Base-by-base conservation (phyloP, 1,140 invertebrate genomes). In the Camponotus pennsylvanicus region DNA sequence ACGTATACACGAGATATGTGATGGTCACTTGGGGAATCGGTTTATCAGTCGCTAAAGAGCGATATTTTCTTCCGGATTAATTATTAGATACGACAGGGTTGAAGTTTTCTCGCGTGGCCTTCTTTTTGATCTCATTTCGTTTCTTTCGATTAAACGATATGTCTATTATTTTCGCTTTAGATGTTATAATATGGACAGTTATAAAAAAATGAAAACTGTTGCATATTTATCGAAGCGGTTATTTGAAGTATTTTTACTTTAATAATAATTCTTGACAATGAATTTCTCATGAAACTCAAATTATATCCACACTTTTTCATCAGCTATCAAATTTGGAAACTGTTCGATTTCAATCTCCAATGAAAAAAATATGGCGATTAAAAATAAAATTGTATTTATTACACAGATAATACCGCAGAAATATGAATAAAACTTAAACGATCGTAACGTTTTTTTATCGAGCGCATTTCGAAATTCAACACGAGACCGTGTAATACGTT, bases 41-140 rank as follows among this genome's bases (percentile, higher is more conserved):
- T 83, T 45, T 27, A 71, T 80, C 66, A 49, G 18, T 34, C 15
- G 34, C 15, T 80, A 57, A 80, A 52, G 34, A 71, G 49, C 34
- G 21, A 59, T 37, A n/a, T 32, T 42, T 80, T 59, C 18, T 57
- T n/a, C 57, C 37, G 15, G 15, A 80, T 80, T 42, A 80, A 80
- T 80, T 57, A 57, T 80, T 55, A 27, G 34, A 40, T 18, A 55
- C n/a, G 40, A 66, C 21, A 3, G 34, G 13, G 77, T 52, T 52
- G 32, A 67, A 70, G 27, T 27, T 70, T 1, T 37, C 21, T 70
- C 66, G 45, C 49, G 77, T 80, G 64, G 69, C n/a, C 67, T 61
- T 9, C 21, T 27, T 11, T 76, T 15, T 7, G 11, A 76, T 6
- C 21, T 4, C 4, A 63, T 13, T 32, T 4, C 11, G 9, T 34